phyloP scores from a whole-genome alignment of 30 jellyfish, hydroid and myxozoan genomes.

The Hydractinia echinata region DNA sequence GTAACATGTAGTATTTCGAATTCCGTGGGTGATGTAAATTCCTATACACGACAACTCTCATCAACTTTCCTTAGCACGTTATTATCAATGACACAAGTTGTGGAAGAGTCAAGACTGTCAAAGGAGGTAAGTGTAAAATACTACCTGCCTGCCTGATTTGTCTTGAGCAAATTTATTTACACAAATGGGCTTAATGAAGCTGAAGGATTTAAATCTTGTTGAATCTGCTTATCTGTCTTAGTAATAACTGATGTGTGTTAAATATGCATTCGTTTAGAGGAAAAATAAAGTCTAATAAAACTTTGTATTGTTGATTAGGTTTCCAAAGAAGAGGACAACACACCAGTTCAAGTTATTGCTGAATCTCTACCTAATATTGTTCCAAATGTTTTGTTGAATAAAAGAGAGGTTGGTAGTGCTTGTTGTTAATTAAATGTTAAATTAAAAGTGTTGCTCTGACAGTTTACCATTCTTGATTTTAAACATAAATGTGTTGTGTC shows the following conservation, averaged over 20 bases:
- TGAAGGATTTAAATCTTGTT: too few species aligned
- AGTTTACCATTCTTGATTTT: too few species aligned
- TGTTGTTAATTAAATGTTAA: too few species aligned
- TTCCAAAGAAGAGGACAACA: not conserved
- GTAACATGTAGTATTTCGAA: not conserved
- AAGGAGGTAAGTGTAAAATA: slow-evolving; percentile 43
- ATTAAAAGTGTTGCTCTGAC: too few species aligned
- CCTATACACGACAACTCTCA: too few species aligned
- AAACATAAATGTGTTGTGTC: too few species aligned
- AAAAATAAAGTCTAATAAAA: too few species aligned
- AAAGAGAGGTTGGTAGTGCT: slow-evolving; percentile 67
- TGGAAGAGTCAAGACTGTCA: slow-evolving; percentile 49
- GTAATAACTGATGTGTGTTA: too few species aligned
- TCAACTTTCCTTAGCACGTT: not conserved
- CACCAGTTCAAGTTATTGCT: slow-evolving; percentile 69
- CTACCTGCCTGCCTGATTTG: not conserved
- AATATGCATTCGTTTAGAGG: too few species aligned
- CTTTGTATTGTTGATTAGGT: not conserved
- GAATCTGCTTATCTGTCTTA: too few species aligned
- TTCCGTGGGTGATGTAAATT: too few species aligned
- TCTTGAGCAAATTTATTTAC: not conserved
- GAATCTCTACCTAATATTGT: slow-evolving; percentile 80
- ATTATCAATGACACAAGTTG: slow-evolving; percentile 40
- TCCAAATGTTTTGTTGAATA: slow-evolving; percentile 92
- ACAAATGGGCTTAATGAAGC: too few species aligned